Evolutionary conservation across 2,797 vertebrate genomes (phyloP).

Genomic region (Anas capensis): DNA sequence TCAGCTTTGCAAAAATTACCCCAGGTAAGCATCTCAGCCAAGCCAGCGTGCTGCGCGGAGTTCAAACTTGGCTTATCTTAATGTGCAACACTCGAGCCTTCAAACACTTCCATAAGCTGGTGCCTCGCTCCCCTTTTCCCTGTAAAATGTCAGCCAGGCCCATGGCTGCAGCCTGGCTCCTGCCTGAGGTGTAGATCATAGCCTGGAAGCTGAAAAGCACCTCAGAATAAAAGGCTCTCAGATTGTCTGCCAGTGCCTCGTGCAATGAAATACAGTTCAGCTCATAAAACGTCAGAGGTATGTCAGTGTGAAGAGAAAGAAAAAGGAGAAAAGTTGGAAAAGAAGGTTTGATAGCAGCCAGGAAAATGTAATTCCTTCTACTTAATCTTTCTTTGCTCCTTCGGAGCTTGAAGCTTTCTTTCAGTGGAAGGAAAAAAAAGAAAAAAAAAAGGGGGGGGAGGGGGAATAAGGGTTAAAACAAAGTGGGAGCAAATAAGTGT

Average conservation of each 20-base stretch:
- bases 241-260: conserved; percentile 43
- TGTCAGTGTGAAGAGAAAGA: not conserved
- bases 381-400: not conserved
- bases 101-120: not conserved
- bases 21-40: conserved; percentile 10
- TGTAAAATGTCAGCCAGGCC: conserved; percentile 43
- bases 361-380: conserved; percentile 44
- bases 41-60: rapidly evolving
- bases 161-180: not conserved
- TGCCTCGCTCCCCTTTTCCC: not conserved
- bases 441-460: not conserved
- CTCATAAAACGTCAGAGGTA: conserved; percentile 50
- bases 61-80: not conserved
- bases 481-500: not conserved
- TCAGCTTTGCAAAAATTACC: not conserved
- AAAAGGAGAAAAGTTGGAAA: conserved; percentile 15
- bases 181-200: conserved; percentile 32
- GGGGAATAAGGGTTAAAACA: not conserved
- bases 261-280: conserved; percentile 34
- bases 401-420: not conserved
- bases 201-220: conserved; percentile 50
- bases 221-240: conserved; percentile 25
- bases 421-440: not conserved
- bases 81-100: not conserved
- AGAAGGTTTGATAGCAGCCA: conserved; percentile 29